phyloP scores from a whole-genome alignment of 2,113 vertebrate species.

The Sinocyclocheilus rhinocerous region DNA sequence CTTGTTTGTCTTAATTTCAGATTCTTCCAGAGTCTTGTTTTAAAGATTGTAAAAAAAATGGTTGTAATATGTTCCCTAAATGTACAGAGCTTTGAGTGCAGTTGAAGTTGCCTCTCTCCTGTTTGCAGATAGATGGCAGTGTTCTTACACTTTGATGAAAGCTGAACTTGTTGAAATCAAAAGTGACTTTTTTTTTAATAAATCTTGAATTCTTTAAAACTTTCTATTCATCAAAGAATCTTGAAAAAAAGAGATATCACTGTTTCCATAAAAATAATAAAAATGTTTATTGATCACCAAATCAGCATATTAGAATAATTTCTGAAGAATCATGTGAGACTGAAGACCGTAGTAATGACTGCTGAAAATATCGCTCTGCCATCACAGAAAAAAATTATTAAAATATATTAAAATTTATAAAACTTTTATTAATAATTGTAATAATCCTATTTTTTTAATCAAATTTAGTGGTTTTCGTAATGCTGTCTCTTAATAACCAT shows the following conservation, averaged over 20 bases:
- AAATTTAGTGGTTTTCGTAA: too few relatives aligned
- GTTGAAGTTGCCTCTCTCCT: not conserved
- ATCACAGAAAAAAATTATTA: too few relatives aligned
- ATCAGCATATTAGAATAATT: not conserved
- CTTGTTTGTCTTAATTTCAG: conserved; percentile 1
- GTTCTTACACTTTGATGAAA: conserved; percentile 28
- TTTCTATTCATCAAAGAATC: too few relatives aligned
- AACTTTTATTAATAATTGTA: too few relatives aligned
- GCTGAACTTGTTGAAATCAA: not conserved
- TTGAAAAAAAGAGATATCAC: not conserved
- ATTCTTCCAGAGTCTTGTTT: not conserved
- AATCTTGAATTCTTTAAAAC: too few relatives aligned
- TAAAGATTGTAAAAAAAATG: not conserved
- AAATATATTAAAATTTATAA: too few relatives aligned
- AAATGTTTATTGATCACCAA: too few relatives aligned
- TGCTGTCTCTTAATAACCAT: too few relatives aligned
- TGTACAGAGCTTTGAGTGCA: not conserved
- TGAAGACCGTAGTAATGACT: not conserved
- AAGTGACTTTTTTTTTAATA: too few relatives aligned
- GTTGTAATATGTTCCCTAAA: not conserved
- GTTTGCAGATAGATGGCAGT: conserved; percentile 50
- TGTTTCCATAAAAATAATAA: not conserved
- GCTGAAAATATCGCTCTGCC: not conserved
- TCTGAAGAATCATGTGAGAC: not conserved
- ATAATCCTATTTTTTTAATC: too few relatives aligned